Conservation (phyloP, 1,140 invertebrate genomes). For the Sarcophaga peregrina region DNA sequence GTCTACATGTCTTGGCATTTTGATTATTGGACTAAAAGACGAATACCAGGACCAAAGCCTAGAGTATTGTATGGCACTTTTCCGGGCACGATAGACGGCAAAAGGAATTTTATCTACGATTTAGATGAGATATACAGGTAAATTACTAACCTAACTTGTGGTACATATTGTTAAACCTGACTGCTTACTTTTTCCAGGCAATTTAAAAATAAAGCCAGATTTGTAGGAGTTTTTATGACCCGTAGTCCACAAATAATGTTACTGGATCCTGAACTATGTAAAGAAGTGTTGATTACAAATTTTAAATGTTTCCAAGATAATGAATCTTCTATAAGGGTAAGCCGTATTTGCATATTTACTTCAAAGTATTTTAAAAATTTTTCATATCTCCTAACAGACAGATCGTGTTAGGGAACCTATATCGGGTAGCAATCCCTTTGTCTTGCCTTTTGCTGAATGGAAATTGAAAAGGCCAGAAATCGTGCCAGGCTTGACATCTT, state of each 20-base stretch:
- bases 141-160: conserved; percentile 44
- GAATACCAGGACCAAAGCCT: conserved; percentile 60
- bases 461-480: conserved; percentile 68
- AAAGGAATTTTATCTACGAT: conserved; percentile 56
- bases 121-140: conserved; percentile 57
- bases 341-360: background rate
- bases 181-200: conserved; percentile 50
- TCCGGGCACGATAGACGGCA: conserved; percentile 64
- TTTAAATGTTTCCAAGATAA: conserved; percentile 66
- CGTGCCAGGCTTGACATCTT: conserved; percentile 68
- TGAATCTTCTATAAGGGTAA: conserved; percentile 46
- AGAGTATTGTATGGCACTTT: conserved; percentile 63
- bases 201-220: conserved; percentile 54
- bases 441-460: conserved; percentile 68
- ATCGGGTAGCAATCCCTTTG: conserved; percentile 66
- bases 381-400: background rate
- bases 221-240: conserved; percentile 67
- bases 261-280: conserved; percentile 68
- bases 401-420: conserved; percentile 64
- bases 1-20: conserved; percentile 65
- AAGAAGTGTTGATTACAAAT: conserved; percentile 68
- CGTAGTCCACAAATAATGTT: conserved; percentile 67
- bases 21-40: conserved; percentile 59
- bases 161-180: background rate
- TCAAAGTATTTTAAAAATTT: background rate